Evolutionary conservation across 1,140 invertebrate species (phyloP), one percentile per base, ranked within the genome.

Genomic region (Drosophila teissieri): DNA sequence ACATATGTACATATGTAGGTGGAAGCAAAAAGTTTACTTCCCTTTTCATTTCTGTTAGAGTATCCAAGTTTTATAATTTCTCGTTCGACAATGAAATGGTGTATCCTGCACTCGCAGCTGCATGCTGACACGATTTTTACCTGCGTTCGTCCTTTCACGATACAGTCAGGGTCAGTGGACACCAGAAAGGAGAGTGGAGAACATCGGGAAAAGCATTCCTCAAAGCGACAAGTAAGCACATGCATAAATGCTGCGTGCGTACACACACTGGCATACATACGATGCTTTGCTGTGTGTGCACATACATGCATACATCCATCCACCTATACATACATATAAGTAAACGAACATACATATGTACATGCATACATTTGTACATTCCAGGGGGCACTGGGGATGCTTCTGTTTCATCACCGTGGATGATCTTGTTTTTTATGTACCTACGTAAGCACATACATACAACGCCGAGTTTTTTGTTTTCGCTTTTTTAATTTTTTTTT

Each of bases 351-450:
- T 19, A 19, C 19, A 19, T 14, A 31, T 22, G 40, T 11, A 44
- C 31, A 51, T 51, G 31, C 37, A 24, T 44, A 48, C 45, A 39
- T 31, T 31, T 31, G 31, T 31, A 39, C 19, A 36, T 40, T 19
- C 11, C 15, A 10, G 11, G 36, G 22, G 24, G 27, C 22, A 22
- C 54, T 42, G 60, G 24, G 53, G 24, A 54, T 55, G 37, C 27
- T 42, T 37, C 12, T 34, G 54, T 19, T 64, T 60, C 40, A 37
- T 36, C 62, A 37, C 17, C 44, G 46, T 64, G 40, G 65, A 68
- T 68, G 65, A 67, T 67, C 62, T 52, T 46, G 60, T 45, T 68
- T 65, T 54, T 49, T 61, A 46, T 54, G 51, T 63, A 63, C 17
- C 8, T 68, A 52, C 31, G 7, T 8, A 31, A 31, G 31, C 31